phyloP scores from a whole-genome alignment of 2,113 vertebrate genomes.

The Myrmophylax atrothorax region DNA sequence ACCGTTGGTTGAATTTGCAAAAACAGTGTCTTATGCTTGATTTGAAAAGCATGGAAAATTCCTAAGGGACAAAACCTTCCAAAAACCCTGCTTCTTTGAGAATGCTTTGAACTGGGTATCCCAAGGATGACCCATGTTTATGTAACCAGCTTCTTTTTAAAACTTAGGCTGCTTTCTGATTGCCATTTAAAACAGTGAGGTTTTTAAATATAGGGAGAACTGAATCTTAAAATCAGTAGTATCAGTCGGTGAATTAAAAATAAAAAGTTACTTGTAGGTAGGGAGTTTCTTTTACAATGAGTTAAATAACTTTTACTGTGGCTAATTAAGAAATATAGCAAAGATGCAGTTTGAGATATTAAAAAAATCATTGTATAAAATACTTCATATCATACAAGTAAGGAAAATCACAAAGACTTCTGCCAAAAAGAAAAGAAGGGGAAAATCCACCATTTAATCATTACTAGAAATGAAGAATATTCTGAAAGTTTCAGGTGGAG shows the following conservation, averaged over 20 bases:
- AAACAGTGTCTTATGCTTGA: background rate
- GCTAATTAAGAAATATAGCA: background rate
- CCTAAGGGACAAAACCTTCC: background rate
- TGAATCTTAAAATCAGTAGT: background rate
- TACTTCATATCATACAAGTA: background rate
- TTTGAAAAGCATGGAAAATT: background rate
- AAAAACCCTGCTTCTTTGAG: background rate
- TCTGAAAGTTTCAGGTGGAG: background rate
- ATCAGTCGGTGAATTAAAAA: background rate
- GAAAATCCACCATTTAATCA: background rate
- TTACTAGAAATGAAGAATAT: background rate
- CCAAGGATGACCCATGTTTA: background rate
- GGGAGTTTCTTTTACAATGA: background rate
- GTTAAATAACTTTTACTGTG: background rate
- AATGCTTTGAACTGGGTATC: background rate
- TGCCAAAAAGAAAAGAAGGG: background rate
- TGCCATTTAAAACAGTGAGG: background rate
- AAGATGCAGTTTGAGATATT: background rate
- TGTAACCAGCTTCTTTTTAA: background rate
- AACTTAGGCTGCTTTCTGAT: background rate
- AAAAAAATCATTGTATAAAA: background rate
- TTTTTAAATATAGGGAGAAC: background rate
- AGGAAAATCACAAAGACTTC: background rate
- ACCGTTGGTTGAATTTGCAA: background rate
- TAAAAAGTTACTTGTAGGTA: background rate